Conservation (phyloP, 2,888 invertebrate genomes). For the Ennomos quercinarius region DNA sequence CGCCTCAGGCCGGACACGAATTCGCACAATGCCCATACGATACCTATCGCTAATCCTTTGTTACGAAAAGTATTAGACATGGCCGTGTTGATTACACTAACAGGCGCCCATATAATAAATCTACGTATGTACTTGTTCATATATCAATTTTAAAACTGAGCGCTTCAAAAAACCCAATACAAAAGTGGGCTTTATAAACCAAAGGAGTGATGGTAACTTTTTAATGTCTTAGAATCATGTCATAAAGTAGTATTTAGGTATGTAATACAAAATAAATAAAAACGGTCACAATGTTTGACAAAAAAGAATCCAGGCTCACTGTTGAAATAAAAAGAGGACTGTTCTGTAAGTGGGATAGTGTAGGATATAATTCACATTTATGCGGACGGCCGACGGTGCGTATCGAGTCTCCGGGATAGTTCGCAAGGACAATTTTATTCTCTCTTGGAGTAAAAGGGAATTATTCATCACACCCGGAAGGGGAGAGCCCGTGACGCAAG, state of each 20-base stretch:
- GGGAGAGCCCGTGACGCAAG: conserved; percentile 85
- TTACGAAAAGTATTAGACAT: conserved; percentile 44
- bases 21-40: conserved; percentile 50
- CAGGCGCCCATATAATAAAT: too few relatives aligned
- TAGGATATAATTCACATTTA: conserved; percentile 83
- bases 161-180: too few relatives aligned
- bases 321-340: conserved; percentile 80
- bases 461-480: conserved; percentile 86
- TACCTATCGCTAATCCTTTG: conserved; percentile 62
- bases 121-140: too few relatives aligned
- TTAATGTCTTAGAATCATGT: neutral
- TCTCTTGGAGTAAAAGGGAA: conserved; percentile 82
- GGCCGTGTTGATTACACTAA: conserved; percentile 12
- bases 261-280: conserved; percentile 38
- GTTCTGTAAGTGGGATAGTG: conserved; percentile 78
- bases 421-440: conserved; percentile 79
- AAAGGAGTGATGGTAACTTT: too few relatives aligned
- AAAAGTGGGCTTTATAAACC: too few relatives aligned
- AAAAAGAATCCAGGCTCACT: conserved; percentile 74
- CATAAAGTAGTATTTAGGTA: neutral
- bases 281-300: conserved; percentile 62
- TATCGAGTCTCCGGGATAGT: conserved; percentile 81
- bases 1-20: conserved; percentile 44
- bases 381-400: conserved; percentile 78
- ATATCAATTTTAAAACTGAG: too few relatives aligned